These are phyloP conservation scores for Callipepla squamata DNA, from an alignment of 2,113 vertebrate genomes.

Conservation along the genomic window DNA sequence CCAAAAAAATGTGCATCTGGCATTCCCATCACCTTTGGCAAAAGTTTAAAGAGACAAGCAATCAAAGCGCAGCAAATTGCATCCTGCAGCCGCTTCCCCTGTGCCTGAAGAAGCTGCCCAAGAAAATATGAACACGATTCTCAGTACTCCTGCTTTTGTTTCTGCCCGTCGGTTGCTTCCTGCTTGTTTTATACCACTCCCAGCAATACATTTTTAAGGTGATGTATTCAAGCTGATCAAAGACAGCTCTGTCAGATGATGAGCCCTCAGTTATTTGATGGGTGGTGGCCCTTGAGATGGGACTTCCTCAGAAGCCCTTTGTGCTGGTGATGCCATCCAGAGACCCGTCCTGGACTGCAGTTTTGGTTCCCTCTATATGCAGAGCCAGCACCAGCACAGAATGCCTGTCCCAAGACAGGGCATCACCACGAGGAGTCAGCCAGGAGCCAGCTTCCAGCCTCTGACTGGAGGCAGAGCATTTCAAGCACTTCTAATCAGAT, in stretches of 20 bases:
- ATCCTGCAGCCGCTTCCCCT: conserved; percentile 17
- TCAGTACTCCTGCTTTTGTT: not conserved
- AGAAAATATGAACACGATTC: not conserved
- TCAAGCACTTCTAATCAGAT: conserved; percentile 8
- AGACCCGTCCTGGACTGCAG: not conserved
- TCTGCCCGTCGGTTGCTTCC: not conserved
- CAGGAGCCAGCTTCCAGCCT: not conserved
- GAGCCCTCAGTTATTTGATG: not conserved
- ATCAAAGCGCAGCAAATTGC: conserved; percentile 52
- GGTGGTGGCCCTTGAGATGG: fast-evolving
- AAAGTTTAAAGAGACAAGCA: conserved; percentile 52
- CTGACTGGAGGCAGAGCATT: not conserved
- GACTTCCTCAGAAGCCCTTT: not conserved
- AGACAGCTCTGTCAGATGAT: not conserved
- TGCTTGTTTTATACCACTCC: not conserved
- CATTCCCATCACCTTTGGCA: conserved; percentile 48
- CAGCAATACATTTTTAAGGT: not conserved
- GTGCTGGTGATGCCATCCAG: fast-evolving
- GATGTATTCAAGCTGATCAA: not conserved
- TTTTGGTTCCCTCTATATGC: fast-evolving
- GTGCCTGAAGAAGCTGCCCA: not conserved
- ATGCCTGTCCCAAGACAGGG: not conserved
- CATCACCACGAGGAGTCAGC: not conserved
- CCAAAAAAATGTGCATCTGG: conserved; percentile 10
- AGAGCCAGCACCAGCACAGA: fast-evolving